phyloP scores from a whole-genome alignment of 2,113 vertebrate genomes.

The Macquaria ambigua region DNA sequence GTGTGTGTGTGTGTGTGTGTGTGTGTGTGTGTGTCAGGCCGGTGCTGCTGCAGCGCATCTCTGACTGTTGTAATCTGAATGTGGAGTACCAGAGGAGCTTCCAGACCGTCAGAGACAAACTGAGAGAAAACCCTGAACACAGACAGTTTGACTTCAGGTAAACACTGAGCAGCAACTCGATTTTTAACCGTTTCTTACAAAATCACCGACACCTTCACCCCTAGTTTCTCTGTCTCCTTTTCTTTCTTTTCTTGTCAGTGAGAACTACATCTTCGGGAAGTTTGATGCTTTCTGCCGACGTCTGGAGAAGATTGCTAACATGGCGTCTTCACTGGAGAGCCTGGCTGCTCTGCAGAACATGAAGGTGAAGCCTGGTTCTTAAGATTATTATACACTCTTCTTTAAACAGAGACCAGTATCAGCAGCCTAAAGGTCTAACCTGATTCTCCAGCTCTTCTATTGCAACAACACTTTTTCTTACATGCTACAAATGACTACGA shows the following conservation, averaged over 20 bases:
- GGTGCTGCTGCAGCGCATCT: constrained; percentile 83
- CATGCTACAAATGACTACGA: too few species aligned
- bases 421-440: background rate
- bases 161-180: background rate
- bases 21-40: constrained; percentile 68
- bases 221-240: too few species aligned
- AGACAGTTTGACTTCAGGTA: constrained; percentile 89
- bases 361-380: constrained; percentile 70
- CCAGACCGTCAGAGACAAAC: constrained; percentile 77
- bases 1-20: constrained; percentile 28
- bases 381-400: background rate
- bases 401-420: background rate
- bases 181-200: background rate
- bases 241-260: constrained; percentile 71
- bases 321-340: constrained; percentile 84
- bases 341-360: constrained; percentile 82
- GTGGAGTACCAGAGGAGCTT: constrained; percentile 85
- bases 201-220: background rate
- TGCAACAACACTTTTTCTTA: too few species aligned
- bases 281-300: constrained; percentile 88
- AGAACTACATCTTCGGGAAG: constrained; percentile 91
- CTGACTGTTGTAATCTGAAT: constrained; percentile 84
- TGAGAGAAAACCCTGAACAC: constrained; percentile 77
- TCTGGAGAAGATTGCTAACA: constrained; percentile 87
- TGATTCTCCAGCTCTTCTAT: background rate